Percentiles rank a stretch among this genome's conserved stretches.
phyloP scores from a whole-genome alignment of 2,888 invertebrate species.

The Microctonus hyperodae region DNA sequence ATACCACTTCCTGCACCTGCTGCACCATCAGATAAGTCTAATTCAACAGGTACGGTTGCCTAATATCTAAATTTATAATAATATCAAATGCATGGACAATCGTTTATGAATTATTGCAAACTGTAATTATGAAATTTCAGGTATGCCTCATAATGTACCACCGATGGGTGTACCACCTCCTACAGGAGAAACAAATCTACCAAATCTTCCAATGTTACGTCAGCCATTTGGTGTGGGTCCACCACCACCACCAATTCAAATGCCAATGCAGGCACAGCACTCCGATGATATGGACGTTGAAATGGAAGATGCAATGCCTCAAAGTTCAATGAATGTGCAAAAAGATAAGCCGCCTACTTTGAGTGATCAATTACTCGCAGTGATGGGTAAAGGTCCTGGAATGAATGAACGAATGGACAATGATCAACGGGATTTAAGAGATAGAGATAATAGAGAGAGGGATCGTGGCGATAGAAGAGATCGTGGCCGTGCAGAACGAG shows the following conservation, averaged over 20 bases:
- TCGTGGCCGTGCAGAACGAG: conserved; percentile 49
- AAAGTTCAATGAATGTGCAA: conserved; percentile 41
- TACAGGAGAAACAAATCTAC: conserved; percentile 55
- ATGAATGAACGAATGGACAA: conserved; percentile 45
- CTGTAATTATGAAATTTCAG: conserved; percentile 48
- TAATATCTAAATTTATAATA: neutral
- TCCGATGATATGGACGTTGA: conserved; percentile 81
- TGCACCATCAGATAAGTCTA: conserved; percentile 61
- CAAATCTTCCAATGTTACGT: conserved; percentile 56
- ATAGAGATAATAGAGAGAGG: conserved; percentile 41
- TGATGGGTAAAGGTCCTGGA: conserved; percentile 65
- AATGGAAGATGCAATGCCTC: conserved; percentile 63
- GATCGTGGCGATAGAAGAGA: conserved; percentile 51
- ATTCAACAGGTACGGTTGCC: conserved; percentile 52
- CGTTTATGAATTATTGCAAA: too few species aligned
- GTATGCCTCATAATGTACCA: conserved; percentile 63
- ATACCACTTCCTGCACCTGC: conserved; percentile 62
- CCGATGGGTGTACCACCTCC: conserved; percentile 62
- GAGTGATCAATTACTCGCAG: conserved; percentile 67
- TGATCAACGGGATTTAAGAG: conserved; percentile 52
- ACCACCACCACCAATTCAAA: conserved; percentile 56
- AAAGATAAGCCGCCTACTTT: conserved; percentile 54
- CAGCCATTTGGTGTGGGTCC: conserved; percentile 58
- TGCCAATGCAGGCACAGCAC: conserved; percentile 50
- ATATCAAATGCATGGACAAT: neutral